Evolutionary conservation across 1,140 invertebrate genomes (phyloP), one percentile per base, ranked within the genome.

Genomic region (Drosophila ananassae): DNA sequence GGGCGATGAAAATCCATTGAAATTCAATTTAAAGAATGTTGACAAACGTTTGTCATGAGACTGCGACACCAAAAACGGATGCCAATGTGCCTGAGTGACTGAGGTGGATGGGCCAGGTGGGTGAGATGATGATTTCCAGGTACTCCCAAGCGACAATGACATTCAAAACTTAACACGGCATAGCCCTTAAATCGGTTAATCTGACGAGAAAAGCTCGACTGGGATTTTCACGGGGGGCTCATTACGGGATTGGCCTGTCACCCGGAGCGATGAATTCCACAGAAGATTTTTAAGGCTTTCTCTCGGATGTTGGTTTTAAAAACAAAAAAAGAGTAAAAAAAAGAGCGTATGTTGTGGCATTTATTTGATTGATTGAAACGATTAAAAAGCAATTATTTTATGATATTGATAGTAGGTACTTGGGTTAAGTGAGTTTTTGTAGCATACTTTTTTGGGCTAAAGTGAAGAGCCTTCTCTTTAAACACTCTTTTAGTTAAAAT

Each of bases 1-100:
- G 73, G 73, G 17, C 17, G 17, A 17, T 17, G 17, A 75, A 77
- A 77, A 77, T 77, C 74, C 74, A 77, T 77, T 77, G 74, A 77
- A 77, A 77, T 77, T 77, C 74, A 77, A 77, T 77, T 77, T 77
- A 62, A 77, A 69, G 58, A 77, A 57, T 77, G 73, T 77, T 77
- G 74, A 77, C 73, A 77, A 77, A 77, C 73, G 73, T 77, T 77
- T 77, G 74, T 77, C 74, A 77, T 62, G 60, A 66, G 50, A 72
- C 53, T 25, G 68, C 46, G 37, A 32, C 64, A n/a, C 37, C 66
- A 64, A 37, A 21, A 21, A 34, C 22, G 57, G 34, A 54, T 71
- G 50, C 48, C 48, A 24, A 50, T 34, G 17, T 17, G 17, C 17
- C 1, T 17, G 17, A 17, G 17, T 17, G 17, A 17, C 17, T 17